These are phyloP conservation scores for Xylophagus ater DNA, from an alignment of 2,888 invertebrate species.

Conservation along the genomic window DNA sequence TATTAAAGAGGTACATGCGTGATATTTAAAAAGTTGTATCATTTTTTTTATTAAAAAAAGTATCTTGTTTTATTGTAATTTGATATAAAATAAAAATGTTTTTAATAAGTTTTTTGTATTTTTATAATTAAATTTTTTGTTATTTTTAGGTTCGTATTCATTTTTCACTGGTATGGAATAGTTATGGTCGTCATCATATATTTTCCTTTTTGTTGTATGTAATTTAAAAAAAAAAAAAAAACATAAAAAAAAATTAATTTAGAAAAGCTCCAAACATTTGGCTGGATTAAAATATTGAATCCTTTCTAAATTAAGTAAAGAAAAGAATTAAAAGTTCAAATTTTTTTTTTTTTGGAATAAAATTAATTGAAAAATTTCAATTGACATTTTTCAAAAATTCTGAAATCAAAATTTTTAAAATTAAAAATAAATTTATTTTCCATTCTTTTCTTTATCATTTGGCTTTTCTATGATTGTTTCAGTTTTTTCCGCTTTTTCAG, in stretches of 20 bases:
- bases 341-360: slow-evolving; percentile 1
- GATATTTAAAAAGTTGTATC: slow-evolving; percentile 14
- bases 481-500: slow-evolving; percentile 12
- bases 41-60: no score
- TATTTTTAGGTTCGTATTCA: slow-evolving; percentile 9
- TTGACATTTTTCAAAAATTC: no score
- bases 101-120: slow-evolving; percentile 10
- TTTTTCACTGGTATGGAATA: slow-evolving; percentile 10
- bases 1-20: slow-evolving; percentile 15
- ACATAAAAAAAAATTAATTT: no score
- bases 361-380: slow-evolving; percentile 3
- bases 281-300: slow-evolving; percentile 14
- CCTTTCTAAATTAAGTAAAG: no score
- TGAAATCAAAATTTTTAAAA: no score
- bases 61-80: no score
- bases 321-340: no score
- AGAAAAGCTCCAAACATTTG: slow-evolving; percentile 12
- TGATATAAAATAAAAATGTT: no score
- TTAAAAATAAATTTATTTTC: no score
- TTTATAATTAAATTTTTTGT: slow-evolving; percentile 10
- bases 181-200: slow-evolving; percentile 14
- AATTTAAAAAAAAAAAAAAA: no score
- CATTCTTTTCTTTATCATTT: slow-evolving; percentile 9
- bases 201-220: slow-evolving; percentile 1
- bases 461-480: slow-evolving; percentile 9